Percentiles rank a stretch among this genome's conserved stretches.
Conservation (phyloP, 2,888 invertebrate species). For the Caenorhabditis parvicauda region DNA sequence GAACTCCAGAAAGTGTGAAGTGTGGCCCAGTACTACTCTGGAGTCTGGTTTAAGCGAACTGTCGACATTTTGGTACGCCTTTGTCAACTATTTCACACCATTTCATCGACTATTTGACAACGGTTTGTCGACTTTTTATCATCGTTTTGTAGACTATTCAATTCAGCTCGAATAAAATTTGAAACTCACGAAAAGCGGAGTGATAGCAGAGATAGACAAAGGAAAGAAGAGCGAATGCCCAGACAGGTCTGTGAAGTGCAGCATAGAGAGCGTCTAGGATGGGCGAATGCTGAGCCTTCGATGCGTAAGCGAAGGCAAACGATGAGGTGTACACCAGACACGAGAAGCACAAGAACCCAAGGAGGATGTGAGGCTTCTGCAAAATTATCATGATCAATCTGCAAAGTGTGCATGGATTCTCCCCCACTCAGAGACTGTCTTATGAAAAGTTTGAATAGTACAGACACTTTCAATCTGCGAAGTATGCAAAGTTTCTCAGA, state of each 20-base stretch:
- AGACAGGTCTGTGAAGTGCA: constrained; percentile 48
- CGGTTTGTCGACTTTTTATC: no score
- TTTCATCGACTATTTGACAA: no score
- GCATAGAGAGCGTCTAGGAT: constrained; percentile 44
- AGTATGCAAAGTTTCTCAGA: not conserved
- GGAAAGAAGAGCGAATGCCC: constrained; percentile 45
- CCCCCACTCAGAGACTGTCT: not conserved
- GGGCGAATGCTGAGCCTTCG: constrained; percentile 8
- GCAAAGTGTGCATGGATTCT: no score
- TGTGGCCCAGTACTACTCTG: no score
- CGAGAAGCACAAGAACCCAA: constrained; percentile 14
- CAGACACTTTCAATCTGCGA: not conserved
- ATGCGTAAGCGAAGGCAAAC: constrained; percentile 26
- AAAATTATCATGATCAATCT: no score
- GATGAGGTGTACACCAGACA: constrained; percentile 20
- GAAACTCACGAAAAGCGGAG: constrained; percentile 31
- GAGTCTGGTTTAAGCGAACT: no score
- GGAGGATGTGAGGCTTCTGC: constrained; percentile 14
- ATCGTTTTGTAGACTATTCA: no score
- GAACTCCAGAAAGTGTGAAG: no score
- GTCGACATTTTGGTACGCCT: no score
- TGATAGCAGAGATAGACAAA: constrained; percentile 42
- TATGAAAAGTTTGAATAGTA: not conserved
- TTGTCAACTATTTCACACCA: no score
- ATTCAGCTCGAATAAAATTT: no score